A percentile compares a stretch with the other conserved stretches of the same genome.
Conservation (phyloP, 2,797 vertebrate genomes). For the Gymnodraco acuticeps region DNA sequence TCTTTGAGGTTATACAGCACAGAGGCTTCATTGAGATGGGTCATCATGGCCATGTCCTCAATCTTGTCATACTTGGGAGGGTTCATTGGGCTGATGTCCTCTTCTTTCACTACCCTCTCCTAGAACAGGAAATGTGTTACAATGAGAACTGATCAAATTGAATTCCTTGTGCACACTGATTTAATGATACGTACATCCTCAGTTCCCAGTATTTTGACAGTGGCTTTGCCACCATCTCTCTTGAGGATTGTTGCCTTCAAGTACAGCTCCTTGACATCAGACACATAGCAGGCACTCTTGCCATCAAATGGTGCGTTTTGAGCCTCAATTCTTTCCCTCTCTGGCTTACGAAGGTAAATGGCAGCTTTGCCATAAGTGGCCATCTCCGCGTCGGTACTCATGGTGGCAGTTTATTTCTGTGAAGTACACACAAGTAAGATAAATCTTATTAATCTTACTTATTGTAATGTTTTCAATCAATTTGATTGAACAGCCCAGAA, state of each 20-base stretch:
- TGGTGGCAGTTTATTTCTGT: too few species aligned
- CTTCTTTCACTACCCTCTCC: slow-evolving; percentile 85
- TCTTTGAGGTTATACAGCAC: slow-evolving; percentile 91
- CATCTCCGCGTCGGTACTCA: slow-evolving; percentile 88
- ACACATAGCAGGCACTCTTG: slow-evolving; percentile 87
- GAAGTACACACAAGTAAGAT: too few species aligned
- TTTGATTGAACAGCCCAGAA: too few species aligned
- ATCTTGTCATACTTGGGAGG: slow-evolving; percentile 84
- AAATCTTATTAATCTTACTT: too few species aligned
- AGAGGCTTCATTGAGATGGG: slow-evolving; percentile 81
- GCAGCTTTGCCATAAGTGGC: slow-evolving; percentile 86
- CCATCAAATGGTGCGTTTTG: slow-evolving; percentile 90
- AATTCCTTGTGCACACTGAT: not conserved
- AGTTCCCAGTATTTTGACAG: slow-evolving; percentile 80
- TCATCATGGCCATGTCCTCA: slow-evolving; percentile 86
- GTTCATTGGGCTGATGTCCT: slow-evolving; percentile 83
- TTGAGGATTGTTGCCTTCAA: slow-evolving; percentile 85
- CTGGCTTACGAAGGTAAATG: slow-evolving; percentile 87
- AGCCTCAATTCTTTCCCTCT: slow-evolving; percentile 89
- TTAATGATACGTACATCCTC: slow-evolving; percentile 55
- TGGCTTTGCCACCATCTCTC: slow-evolving; percentile 86
- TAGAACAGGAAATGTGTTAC: slow-evolving; percentile 54
- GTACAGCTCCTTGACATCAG: slow-evolving; percentile 86
- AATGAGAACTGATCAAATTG: slow-evolving; percentile 18
- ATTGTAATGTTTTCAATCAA: too few species aligned